Evolutionary conservation across 2,797 vertebrate species (phyloP).

Genomic region (Naso thynnoides): DNA sequence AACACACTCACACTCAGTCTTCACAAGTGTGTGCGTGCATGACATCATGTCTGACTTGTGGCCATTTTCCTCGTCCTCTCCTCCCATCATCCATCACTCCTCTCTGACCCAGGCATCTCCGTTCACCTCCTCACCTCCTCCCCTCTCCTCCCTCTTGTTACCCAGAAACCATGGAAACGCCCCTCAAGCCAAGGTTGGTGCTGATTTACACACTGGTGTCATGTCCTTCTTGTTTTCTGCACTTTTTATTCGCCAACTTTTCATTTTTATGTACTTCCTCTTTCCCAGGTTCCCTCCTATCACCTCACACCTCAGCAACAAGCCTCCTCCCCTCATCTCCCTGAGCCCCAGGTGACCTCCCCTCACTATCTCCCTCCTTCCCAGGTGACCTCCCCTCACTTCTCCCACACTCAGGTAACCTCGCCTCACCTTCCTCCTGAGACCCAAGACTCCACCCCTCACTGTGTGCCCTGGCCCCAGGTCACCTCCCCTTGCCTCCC

Average conservation of each 20-base stretch:
- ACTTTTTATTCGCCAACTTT: no score
- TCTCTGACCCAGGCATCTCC: slow-evolving; percentile 11
- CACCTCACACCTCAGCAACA: neutral
- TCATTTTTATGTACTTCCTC: neutral
- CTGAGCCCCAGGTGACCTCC: neutral
- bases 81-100: slow-evolving; percentile 36
- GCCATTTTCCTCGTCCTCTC: slow-evolving; percentile 29
- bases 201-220: neutral
- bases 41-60: slow-evolving; percentile 59
- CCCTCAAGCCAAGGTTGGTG: slow-evolving; percentile 36
- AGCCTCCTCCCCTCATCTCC: neutral
- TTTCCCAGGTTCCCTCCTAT: neutral
- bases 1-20: neutral
- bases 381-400: neutral
- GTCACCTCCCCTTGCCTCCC: slow-evolving; percentile 1
- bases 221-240: no score
- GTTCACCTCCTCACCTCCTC: slow-evolving; percentile 15
- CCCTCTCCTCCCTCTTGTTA: slow-evolving; percentile 16
- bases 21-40: slow-evolving; percentile 3
- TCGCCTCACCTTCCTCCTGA: neutral
- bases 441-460: neutral
- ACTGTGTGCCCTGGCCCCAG: slow-evolving; percentile 14
- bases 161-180: slow-evolving; percentile 29
- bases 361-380: neutral
- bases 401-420: neutral